phyloP scores from a whole-genome alignment of 1,140 invertebrate species.

The Drosophila subpulchrella region DNA sequence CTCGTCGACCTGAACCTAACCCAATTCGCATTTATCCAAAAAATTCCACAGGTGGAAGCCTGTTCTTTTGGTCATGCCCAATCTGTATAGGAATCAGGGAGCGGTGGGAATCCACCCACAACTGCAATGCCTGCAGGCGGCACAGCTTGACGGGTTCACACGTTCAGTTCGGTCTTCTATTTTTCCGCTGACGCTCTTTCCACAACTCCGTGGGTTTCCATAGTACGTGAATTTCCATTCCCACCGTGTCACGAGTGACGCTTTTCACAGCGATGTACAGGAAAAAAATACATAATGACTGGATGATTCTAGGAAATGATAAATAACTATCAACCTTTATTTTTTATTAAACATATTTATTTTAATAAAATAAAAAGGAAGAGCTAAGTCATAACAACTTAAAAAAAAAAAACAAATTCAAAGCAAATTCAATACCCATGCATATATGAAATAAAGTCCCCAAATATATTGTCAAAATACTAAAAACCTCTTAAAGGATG shows the following conservation, averaged over 20 bases:
- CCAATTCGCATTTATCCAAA: slow-evolving; percentile 33
- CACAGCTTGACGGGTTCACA: slow-evolving; percentile 72
- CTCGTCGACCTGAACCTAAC: slow-evolving; percentile 54
- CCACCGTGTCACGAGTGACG: slow-evolving; percentile 31
- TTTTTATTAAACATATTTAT: too few relatives aligned
- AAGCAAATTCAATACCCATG: too few relatives aligned
- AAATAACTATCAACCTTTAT: too few relatives aligned
- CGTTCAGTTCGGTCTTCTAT: slow-evolving; percentile 41
- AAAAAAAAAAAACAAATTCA: too few relatives aligned
- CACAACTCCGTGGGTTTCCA: slow-evolving; percentile 17
- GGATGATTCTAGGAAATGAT: background rate
- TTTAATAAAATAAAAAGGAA: too few relatives aligned
- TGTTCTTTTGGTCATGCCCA: slow-evolving; percentile 25
- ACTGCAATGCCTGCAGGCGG: slow-evolving; percentile 66
- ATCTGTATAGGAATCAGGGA: background rate
- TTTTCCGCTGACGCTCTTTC: slow-evolving; percentile 35
- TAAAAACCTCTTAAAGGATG: background rate
- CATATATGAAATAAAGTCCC: too few relatives aligned
- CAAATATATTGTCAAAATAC: background rate
- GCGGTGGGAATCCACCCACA: slow-evolving; percentile 34
- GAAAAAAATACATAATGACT: background rate
- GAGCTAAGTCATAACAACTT: too few relatives aligned
- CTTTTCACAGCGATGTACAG: slow-evolving; percentile 10
- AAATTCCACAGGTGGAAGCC: slow-evolving; percentile 20
- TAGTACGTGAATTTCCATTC: slow-evolving; percentile 18